Evolutionary conservation across 2,888 invertebrate species (phyloP).

Genomic region (Metellina segmentata): DNA sequence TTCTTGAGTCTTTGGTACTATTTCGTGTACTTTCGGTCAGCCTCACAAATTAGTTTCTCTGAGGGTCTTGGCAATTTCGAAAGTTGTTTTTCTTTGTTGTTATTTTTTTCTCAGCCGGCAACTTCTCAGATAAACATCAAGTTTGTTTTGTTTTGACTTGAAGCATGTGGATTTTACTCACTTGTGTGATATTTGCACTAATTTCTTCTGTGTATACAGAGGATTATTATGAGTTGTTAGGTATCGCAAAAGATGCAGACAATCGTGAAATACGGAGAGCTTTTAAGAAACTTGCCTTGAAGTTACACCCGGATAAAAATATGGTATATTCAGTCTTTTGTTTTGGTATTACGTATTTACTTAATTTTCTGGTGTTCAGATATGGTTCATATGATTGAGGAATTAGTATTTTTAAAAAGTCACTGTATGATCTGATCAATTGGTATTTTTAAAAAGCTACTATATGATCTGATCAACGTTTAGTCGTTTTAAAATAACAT

Average conservation of each 20-base stretch:
- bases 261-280: constrained; percentile 88
- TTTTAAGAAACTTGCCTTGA: constrained; percentile 89
- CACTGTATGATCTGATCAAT: background rate
- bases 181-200: constrained; percentile 13
- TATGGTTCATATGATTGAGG: background rate
- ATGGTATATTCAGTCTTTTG: constrained; percentile 79
- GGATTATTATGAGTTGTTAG: constrained; percentile 87
- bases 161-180: constrained; percentile 22
- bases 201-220: constrained; percentile 77
- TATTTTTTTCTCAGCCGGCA: too few species aligned
- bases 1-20: too few species aligned
- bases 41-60: too few species aligned
- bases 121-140: too few species aligned
- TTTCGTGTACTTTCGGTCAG: too few species aligned
- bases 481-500: background rate
- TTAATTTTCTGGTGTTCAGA: background rate
- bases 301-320: constrained; percentile 89
- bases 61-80: too few species aligned
- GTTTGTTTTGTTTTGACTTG: background rate
- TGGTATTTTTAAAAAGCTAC: background rate
- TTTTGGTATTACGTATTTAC: background rate
- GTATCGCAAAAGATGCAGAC: constrained; percentile 86
- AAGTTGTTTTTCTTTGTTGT: too few species aligned
- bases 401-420: background rate
- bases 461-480: background rate